phyloP scores from a whole-genome alignment of 2,797 vertebrate species.

The Smutsia temminckii region DNA sequence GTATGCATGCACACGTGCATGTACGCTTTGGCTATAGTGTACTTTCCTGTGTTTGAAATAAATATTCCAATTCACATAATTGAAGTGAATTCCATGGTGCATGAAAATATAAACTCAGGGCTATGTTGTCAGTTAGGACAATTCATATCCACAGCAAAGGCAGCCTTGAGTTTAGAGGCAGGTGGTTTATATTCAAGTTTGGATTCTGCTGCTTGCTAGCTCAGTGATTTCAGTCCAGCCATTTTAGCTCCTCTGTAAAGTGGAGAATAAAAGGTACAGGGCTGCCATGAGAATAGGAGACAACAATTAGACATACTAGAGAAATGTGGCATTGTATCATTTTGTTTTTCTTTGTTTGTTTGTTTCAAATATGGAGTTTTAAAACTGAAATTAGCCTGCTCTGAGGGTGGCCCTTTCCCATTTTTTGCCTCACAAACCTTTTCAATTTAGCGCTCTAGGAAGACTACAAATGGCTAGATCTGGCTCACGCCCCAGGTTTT shows the following conservation, averaged over 20 bases:
- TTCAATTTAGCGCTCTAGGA: background rate
- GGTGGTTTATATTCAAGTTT: background rate
- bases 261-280: background rate
- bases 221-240: background rate
- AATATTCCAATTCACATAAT: constrained; percentile 81
- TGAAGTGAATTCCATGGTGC: constrained; percentile 73
- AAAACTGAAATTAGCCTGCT: background rate
- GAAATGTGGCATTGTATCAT: background rate
- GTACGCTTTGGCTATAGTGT: constrained; percentile 66
- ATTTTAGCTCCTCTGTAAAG: background rate
- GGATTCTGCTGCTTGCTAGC: background rate
- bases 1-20: background rate
- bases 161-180: background rate
- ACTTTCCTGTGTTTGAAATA: constrained; percentile 79
- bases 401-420: background rate
- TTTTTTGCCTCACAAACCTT: background rate
- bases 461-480: background rate
- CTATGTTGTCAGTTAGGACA: constrained; percentile 61
- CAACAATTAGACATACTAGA: background rate
- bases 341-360: background rate
- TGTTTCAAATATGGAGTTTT: background rate
- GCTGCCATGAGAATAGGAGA: background rate
- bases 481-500: background rate
- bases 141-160: background rate
- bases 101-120: constrained; percentile 66